Base-by-base conservation (phyloP, 2,888 invertebrate species). In the Thumatha senex region DNA sequence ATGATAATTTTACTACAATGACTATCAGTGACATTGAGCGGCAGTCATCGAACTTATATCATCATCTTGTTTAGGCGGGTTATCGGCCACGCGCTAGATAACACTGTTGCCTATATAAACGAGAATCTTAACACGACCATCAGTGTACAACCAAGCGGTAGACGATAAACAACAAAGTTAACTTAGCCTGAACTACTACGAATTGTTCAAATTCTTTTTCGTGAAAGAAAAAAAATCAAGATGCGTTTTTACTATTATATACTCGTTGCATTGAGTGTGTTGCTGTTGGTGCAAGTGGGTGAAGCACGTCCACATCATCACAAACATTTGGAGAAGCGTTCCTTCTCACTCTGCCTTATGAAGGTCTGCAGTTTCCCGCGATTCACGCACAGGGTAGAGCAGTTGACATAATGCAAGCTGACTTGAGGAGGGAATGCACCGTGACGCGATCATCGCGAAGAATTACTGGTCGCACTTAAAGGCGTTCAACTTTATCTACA, bases 1-100 rank as follows among this genome's bases (percentile, higher is more conserved):
- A 66, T 68, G 88, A 88, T 89, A 86, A 88, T 78, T 87, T 89
- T 89, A 89, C 88, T 88, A 88, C 76, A 76, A 79, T 76, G 75
- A 46, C 63, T 68, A 68, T 72, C 70, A 67, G 71, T 87, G 89
- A 89, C 89, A 89, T 90, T 89, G 89, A 80, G 69, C 52, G 53
- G 58, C 88, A 87, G 89, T 90, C 89, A 89, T 86, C 88, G 90
- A 90, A 89, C 90, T 75, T 76, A 48, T 68, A 67, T 68, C 72
- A 71, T 29, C 44, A 45, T 38, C 45, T 45, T 14, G 38, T 78
- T 89, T 88, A 44, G 85, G 82, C 62, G 78, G 82, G 84, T 85
- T 86, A 89, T 88, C 88, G 68, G 60, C 75, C 89, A 86, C 90
- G 87, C 86, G 89, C 85, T 38, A 71, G 90, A 90, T 90, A 89